Evolutionary conservation across 2,113 vertebrate genomes (phyloP).

Genomic region (Seriola rivoliana): DNA sequence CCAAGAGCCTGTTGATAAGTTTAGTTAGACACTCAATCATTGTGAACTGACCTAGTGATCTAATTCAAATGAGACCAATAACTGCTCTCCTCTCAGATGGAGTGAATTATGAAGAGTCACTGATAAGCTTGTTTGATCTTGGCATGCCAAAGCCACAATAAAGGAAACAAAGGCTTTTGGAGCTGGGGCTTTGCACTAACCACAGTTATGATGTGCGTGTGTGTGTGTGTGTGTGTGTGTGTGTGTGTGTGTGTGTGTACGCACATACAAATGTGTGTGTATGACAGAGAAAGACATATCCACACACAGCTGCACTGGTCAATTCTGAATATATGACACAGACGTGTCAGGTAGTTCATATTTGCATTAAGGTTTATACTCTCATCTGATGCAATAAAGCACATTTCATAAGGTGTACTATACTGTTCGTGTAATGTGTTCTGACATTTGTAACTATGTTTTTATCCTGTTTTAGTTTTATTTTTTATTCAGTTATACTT

Average conservation of each 20-base stretch:
- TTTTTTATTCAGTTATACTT: not conserved
- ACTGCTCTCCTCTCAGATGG: slow-evolving; percentile 48
- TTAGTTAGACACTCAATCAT: slow-evolving; percentile 14
- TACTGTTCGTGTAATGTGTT: not conserved
- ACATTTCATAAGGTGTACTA: too few relatives aligned
- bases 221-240: slow-evolving; percentile 31
- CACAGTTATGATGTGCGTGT: slow-evolving; percentile 55
- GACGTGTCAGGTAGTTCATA: not conserved
- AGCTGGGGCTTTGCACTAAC: slow-evolving; percentile 36
- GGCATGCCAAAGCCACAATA: slow-evolving; percentile 66
- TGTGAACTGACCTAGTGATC: slow-evolving; percentile 25
- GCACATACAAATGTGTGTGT: slow-evolving; percentile 18
- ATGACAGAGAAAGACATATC: not conserved
- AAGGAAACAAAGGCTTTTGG: slow-evolving; percentile 66
- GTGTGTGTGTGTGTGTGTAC: slow-evolving; percentile 19
- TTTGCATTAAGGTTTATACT: not conserved
- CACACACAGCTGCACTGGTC: not conserved
- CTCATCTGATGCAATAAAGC: not conserved
- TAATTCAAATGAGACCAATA: slow-evolving; percentile 45
- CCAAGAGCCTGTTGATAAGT: slow-evolving; percentile 41
- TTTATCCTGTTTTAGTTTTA: not conserved
- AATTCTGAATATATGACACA: not conserved
- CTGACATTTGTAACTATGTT: not conserved
- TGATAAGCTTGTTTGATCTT: slow-evolving; percentile 73
- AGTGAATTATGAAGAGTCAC: slow-evolving; percentile 56